Evolutionary conservation across 2,888 invertebrate species (phyloP).

Genomic region (Dendrolimus pini): DNA sequence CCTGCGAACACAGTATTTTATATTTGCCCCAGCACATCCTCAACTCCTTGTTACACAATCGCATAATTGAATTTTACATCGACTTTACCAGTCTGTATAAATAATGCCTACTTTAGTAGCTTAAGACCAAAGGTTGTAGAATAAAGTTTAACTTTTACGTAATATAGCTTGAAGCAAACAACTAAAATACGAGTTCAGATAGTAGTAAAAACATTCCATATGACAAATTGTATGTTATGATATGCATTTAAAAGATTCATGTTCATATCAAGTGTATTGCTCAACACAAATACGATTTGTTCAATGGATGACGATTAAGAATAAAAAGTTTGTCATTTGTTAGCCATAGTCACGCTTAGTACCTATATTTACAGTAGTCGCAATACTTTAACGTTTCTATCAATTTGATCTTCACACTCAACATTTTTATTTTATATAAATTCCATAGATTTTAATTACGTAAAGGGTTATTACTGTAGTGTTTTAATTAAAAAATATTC

Average conservation of each 20-base stretch:
- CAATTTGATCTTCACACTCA: too few species aligned
- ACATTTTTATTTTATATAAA: too few species aligned
- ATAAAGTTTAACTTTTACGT: neutral
- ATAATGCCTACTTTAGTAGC: neutral
- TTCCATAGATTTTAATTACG: too few species aligned
- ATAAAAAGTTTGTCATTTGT: too few species aligned
- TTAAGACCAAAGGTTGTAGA: neutral
- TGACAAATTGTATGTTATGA: conserved; percentile 6
- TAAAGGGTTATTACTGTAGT: too few species aligned
- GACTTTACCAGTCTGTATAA: neutral
- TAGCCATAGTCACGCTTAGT: too few species aligned
- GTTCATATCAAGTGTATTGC: neutral
- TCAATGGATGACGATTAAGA: conserved; percentile 1
- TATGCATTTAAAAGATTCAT: neutral
- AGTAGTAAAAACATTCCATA: conserved; percentile 9
- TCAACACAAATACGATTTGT: neutral
- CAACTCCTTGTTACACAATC: conserved; percentile 12
- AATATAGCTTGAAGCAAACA: conserved; percentile 2
- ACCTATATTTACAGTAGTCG: too few species aligned
- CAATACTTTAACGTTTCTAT: too few species aligned
- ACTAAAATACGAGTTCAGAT: conserved; percentile 2
- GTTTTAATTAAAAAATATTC: too few species aligned
- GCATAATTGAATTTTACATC: neutral
- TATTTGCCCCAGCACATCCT: conserved; percentile 22
- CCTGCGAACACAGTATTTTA: conserved; percentile 46